These are phyloP conservation scores for Rhinolophus ferrumequinum DNA, from an alignment of 2,113 vertebrate genomes.

Conservation along the genomic window DNA sequence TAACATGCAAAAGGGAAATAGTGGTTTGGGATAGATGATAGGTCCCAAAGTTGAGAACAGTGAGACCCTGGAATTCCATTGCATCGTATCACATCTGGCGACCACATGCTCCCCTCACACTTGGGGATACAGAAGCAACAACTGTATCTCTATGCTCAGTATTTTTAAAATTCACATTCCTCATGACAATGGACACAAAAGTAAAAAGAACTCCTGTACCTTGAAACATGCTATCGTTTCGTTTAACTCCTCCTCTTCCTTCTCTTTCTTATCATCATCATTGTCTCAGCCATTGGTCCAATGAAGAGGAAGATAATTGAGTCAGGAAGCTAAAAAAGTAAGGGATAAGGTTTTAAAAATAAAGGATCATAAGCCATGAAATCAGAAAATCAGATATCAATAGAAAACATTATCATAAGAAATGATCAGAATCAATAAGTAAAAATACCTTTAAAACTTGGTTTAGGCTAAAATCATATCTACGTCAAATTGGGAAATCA, in stretches of 20 bases:
- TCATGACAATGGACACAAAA: not conserved
- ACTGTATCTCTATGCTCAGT: not conserved
- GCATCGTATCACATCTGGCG: conserved; percentile 52
- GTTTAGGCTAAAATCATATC: not conserved
- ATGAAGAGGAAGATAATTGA: not conserved
- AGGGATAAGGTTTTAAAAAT: not conserved
- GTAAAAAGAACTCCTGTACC: not conserved
- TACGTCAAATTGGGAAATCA: not conserved
- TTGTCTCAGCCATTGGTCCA: not conserved
- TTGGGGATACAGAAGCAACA: conserved; percentile 33
- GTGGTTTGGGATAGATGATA: not conserved
- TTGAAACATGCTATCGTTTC: not conserved
- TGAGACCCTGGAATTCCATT: not conserved
- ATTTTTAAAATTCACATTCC: conserved; percentile 26
- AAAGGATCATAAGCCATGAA: not conserved
- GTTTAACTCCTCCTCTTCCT: not conserved
- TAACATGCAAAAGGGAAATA: not conserved
- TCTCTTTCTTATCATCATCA: not conserved
- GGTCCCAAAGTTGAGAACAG: not conserved
- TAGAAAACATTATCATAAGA: not conserved
- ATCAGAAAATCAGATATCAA: not conserved
- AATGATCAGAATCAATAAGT: not conserved
- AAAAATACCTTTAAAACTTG: not conserved
- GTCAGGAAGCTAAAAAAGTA: conserved; percentile 6
- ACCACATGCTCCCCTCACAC: conserved; percentile 17